A percentile compares a stretch with the other conserved stretches of the same genome.
These are phyloP conservation scores for Oreochromis aureus DNA, from an alignment of 2,113 vertebrate species.

Conservation along the genomic window DNA sequence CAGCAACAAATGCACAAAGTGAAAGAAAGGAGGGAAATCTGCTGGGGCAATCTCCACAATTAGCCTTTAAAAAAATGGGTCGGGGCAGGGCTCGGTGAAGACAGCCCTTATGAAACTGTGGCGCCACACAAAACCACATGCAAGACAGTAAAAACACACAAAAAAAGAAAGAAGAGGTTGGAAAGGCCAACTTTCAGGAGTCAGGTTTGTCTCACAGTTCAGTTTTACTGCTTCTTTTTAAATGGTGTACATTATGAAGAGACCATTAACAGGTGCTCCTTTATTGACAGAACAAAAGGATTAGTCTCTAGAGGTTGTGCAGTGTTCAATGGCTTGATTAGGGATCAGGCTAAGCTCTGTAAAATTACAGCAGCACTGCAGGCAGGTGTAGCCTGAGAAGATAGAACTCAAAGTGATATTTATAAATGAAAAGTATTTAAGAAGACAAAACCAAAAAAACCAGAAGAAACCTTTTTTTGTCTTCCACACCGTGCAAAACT, in stretches of 20 bases:
- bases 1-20: slow-evolving; percentile 82
- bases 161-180: not conserved
- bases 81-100: slow-evolving; percentile 82
- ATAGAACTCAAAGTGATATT: not conserved
- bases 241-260: slow-evolving; percentile 74
- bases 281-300: slow-evolving; percentile 73
- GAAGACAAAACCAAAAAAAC: not conserved
- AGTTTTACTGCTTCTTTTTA: slow-evolving; percentile 75
- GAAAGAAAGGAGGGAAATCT: slow-evolving; percentile 53
- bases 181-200: slow-evolving; percentile 72
- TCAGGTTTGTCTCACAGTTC: slow-evolving; percentile 75
- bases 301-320: slow-evolving; percentile 47
- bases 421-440: not conserved
- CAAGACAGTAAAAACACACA: slow-evolving; percentile 72
- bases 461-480: not conserved
- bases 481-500: not conserved
- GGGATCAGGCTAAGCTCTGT: slow-evolving; percentile 31
- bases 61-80: slow-evolving; percentile 85
- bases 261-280: slow-evolving; percentile 84
- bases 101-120: slow-evolving; percentile 81
- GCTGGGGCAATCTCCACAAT: slow-evolving; percentile 93
- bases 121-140: slow-evolving; percentile 85
- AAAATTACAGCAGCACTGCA: slow-evolving; percentile 35
- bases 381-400: not conserved
- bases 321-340: slow-evolving; percentile 49